Evolutionary conservation across 2,888 invertebrate genomes (phyloP).

Genomic region (Ommatoiulus sabulosus): DNA sequence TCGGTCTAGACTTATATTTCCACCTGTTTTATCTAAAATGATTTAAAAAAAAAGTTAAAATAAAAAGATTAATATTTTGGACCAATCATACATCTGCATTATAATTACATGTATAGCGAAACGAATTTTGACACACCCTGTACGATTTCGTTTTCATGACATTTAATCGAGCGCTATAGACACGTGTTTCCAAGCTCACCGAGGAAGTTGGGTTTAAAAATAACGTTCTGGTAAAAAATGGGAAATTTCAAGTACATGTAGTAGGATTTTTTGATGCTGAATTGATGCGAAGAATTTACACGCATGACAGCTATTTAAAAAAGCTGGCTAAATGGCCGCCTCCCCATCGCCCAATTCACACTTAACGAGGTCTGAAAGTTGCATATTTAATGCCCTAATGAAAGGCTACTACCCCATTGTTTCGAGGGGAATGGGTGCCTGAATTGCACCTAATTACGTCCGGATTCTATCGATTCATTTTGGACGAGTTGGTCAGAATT

Average conservation of each 20-base stretch:
- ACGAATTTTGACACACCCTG: too few relatives aligned
- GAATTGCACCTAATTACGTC: slow-evolving; percentile 26
- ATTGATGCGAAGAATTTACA: background rate
- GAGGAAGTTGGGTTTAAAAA: background rate
- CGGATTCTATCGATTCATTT: background rate
- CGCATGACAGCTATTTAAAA: background rate
- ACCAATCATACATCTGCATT: too few relatives aligned
- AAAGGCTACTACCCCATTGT: slow-evolving; percentile 25
- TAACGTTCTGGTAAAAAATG: background rate
- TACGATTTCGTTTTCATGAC: too few relatives aligned
- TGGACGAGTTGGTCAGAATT: background rate
- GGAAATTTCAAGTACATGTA: background rate
- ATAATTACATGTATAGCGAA: too few relatives aligned
- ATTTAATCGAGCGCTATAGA: too few relatives aligned
- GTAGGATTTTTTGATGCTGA: background rate
- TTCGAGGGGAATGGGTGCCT: background rate
- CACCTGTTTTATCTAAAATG: too few relatives aligned
- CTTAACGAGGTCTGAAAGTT: background rate
- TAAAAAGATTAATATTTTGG: too few relatives aligned
- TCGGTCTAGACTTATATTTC: too few relatives aligned
- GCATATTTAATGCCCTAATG: slow-evolving; percentile 48
- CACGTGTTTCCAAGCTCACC: too few relatives aligned
- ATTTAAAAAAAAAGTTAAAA: too few relatives aligned
- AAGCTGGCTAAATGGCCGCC: background rate
- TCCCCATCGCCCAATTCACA: slow-evolving; percentile 11